These are phyloP conservation scores for Cnemophilus loriae DNA, from an alignment of 2,113 vertebrate species.

Conservation along the genomic window DNA sequence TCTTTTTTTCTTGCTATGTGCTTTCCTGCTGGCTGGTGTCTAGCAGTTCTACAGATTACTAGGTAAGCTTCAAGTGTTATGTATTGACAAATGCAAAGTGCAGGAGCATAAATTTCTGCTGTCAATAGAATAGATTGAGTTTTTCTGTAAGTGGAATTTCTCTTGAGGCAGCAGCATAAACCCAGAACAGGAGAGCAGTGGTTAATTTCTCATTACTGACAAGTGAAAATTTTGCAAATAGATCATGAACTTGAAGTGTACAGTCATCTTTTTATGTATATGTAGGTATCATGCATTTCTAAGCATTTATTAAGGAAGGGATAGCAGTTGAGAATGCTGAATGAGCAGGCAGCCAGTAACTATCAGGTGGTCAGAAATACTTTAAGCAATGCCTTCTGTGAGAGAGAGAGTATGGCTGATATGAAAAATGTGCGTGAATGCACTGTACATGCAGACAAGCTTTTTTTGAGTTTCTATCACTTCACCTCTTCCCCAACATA, in stretches of 20 bases:
- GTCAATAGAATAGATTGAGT: background rate
- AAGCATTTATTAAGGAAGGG: background rate
- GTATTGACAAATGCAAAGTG: background rate
- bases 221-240: background rate
- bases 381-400: background rate
- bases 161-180: background rate
- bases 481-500: background rate
- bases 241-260: background rate
- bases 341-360: background rate
- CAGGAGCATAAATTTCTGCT: background rate
- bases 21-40: background rate
- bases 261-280: background rate
- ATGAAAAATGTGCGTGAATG: background rate
- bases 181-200: background rate
- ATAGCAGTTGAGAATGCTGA: background rate
- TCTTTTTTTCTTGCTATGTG: background rate
- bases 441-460: background rate
- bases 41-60: background rate
- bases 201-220: background rate
- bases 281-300: background rate
- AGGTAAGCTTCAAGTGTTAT: background rate
- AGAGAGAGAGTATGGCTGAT: background rate
- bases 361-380: background rate
- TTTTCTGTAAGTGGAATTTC: background rate
- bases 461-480: background rate